Percentiles rank a stretch among this genome's conserved stretches.
Evolutionary conservation across 2,113 vertebrate species (phyloP).

Genomic region (Microcebus griseorufus): DNA sequence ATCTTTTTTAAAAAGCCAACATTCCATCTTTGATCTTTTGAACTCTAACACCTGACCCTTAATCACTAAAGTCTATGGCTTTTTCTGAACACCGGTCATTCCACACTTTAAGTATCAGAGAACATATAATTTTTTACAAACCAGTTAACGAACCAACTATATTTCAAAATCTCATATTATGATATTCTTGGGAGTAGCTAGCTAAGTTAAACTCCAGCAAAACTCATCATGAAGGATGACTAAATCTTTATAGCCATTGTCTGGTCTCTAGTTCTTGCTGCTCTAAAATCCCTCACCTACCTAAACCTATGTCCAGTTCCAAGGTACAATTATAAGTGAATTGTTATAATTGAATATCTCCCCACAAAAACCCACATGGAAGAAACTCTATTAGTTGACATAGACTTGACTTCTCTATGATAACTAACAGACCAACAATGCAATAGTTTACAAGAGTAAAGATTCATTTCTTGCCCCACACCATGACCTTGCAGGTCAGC

Average conservation of each 20-base stretch:
- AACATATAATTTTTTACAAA: not conserved
- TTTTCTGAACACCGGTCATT: not conserved
- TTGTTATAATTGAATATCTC: not conserved
- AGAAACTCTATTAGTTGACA: not conserved
- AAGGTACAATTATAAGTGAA: not conserved
- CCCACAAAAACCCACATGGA: not conserved
- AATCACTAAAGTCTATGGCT: not conserved
- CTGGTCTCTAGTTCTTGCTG: not conserved
- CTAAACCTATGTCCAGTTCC: not conserved
- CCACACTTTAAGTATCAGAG: not conserved
- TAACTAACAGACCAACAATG: not conserved
- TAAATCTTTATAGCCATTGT: not conserved
- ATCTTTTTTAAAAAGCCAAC: not conserved
- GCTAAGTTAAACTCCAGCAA: not conserved
- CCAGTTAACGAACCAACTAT: not conserved
- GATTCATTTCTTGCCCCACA: not conserved
- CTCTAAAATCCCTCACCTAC: not conserved
- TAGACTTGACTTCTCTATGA: not conserved
- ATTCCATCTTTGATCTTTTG: not conserved
- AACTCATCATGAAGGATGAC: not conserved
- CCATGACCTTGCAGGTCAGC: not conserved
- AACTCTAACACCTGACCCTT: not conserved
- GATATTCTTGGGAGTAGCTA: not conserved
- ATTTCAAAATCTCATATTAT: not conserved
- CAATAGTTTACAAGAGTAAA: not conserved